Conservation (phyloP, 2,797 vertebrate genomes). For the Falco biarmicus region DNA sequence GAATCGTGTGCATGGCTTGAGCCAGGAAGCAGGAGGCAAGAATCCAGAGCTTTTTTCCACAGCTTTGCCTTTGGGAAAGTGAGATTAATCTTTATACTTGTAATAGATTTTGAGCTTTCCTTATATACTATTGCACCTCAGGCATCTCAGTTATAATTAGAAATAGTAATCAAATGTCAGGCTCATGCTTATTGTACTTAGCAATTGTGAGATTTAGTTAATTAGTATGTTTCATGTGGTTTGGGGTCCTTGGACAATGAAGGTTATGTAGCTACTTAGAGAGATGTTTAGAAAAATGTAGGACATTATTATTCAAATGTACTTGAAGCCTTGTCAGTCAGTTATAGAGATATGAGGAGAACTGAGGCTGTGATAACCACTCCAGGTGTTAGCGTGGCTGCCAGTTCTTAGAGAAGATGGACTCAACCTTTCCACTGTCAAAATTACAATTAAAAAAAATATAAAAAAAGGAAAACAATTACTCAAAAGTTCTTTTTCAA, state of each 20-base stretch:
- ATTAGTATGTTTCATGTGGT: conserved; percentile 6
- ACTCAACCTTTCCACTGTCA: background rate
- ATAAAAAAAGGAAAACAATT: background rate
- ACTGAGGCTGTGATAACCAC: background rate
- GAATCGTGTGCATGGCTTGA: background rate
- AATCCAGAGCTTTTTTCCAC: background rate
- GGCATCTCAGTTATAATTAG: conserved; percentile 55
- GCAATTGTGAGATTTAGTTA: conserved; percentile 46
- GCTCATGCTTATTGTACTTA: background rate
- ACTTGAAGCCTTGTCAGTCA: background rate
- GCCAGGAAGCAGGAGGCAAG: background rate
- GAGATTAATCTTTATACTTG: conserved; percentile 51
- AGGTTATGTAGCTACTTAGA: conserved; percentile 24
- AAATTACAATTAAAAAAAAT: background rate
- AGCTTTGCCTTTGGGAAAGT: conserved; percentile 45
- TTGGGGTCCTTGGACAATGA: conserved; percentile 16
- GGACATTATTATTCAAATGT: conserved; percentile 19
- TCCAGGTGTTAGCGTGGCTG: background rate
- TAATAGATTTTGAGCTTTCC: conserved; percentile 46
- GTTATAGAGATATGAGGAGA: background rate
- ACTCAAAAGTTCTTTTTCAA: background rate
- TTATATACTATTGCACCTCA: conserved; percentile 26
- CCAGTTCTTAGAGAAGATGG: background rate
- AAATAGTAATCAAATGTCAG: conserved; percentile 53
- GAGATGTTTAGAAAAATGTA: conserved; percentile 15